These are phyloP conservation scores for Phaethon lepturus DNA, from an alignment of 2,113 vertebrate genomes.

Conservation along the genomic window DNA sequence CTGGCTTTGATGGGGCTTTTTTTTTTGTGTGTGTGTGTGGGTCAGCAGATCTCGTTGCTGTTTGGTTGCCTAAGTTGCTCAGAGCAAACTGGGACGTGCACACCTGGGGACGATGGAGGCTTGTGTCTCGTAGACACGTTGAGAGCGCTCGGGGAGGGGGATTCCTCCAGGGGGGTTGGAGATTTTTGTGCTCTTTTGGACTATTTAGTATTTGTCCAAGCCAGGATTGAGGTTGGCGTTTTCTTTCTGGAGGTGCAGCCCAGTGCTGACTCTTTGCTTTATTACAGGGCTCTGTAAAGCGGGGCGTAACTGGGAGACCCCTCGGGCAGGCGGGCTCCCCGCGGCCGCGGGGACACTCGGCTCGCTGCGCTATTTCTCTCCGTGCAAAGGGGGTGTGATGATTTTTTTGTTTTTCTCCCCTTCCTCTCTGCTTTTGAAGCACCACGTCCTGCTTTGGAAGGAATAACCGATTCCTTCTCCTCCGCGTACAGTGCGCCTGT, in stretches of 20 bases:
- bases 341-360: rapidly evolving
- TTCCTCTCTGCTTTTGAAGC: background rate
- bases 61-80: background rate
- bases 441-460: background rate
- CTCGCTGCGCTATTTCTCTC: background rate
- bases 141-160: background rate
- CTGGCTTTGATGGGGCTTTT: background rate
- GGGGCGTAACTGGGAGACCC: background rate
- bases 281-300: background rate
- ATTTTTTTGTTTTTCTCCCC: background rate
- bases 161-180: background rate
- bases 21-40: rapidly evolving
- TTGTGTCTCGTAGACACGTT: background rate
- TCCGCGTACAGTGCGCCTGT: rapidly evolving
- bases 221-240: background rate
- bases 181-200: background rate
- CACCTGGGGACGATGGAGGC: background rate
- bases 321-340: rapidly evolving
- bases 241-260: background rate
- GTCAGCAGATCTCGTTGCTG: background rate
- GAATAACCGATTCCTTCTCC: background rate
- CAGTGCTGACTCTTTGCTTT: background rate
- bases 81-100: background rate
- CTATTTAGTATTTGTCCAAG: background rate
- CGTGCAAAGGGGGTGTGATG: background rate